These are phyloP conservation scores for Anseranas semipalmata DNA, from an alignment of 2,113 vertebrate genomes.

Conservation along the genomic window DNA sequence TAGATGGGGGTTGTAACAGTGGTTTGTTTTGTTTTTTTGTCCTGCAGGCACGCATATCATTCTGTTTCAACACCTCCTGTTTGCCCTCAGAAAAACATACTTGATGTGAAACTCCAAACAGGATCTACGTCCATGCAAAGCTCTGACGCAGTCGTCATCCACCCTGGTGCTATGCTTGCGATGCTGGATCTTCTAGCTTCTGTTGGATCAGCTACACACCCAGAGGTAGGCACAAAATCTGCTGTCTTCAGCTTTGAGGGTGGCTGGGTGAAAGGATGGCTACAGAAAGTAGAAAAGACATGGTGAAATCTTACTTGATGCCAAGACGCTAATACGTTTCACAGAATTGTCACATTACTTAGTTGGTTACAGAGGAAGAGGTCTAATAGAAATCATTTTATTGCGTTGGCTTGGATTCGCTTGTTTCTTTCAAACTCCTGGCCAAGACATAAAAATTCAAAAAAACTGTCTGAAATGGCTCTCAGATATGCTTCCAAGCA, in stretches of 20 bases:
- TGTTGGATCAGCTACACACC: conserved; percentile 88
- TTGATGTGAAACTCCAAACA: conserved; percentile 86
- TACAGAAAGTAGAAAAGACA: neutral
- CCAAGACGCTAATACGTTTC: neutral
- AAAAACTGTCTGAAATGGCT: neutral
- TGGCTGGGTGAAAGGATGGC: neutral
- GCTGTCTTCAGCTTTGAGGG: neutral
- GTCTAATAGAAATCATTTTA: neutral
- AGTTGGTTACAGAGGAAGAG: neutral
- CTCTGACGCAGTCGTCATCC: conserved; percentile 91
- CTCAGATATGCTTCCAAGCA: neutral
- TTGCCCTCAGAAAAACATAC: conserved; percentile 81
- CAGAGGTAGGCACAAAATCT: conserved; percentile 83
- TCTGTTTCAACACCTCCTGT: conserved; percentile 84
- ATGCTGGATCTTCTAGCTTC: conserved; percentile 95
- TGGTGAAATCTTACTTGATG: neutral
- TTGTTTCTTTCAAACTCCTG: neutral
- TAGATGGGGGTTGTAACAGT: neutral
- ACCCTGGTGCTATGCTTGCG: conserved; percentile 92
- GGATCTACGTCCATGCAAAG: conserved; percentile 75
- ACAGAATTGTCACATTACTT: neutral
- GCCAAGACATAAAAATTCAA: neutral
- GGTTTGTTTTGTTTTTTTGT: conserved; percentile 4
- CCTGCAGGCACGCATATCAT: conserved; percentile 89
- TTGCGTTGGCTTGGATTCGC: neutral